phyloP scores from a whole-genome alignment of 23 tunicate genomes.

The Styela plicata region DNA sequence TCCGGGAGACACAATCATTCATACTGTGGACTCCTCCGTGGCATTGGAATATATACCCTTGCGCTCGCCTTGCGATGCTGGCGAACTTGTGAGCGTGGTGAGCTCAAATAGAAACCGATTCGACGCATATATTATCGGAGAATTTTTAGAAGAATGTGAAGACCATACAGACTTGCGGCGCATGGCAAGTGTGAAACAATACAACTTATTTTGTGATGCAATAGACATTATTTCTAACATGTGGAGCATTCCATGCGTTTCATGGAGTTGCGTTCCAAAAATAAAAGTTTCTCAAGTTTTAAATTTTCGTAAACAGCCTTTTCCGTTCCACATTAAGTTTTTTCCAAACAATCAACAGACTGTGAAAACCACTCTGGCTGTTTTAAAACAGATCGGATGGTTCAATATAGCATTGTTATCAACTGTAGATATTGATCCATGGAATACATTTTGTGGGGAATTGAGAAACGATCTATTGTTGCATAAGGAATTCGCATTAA shows the following conservation, averaged over 20 bases:
- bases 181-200: not conserved
- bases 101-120: not conserved
- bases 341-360: conserved; percentile 20
- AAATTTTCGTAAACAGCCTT: not conserved
- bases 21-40: not conserved
- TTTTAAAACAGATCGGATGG: conserved; percentile 42
- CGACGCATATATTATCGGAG: conserved; percentile 6
- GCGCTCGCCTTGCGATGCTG: conserved; percentile 5
- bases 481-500: conserved; percentile 14
- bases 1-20: not conserved
- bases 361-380: conserved; percentile 23
- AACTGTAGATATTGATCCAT: conserved; percentile 27
- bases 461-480: conserved; percentile 22
- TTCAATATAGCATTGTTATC: conserved; percentile 38
- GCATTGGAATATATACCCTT: not conserved
- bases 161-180: not conserved
- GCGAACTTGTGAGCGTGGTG: not conserved
- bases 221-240: conserved; percentile 13
- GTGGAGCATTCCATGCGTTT: conserved; percentile 24
- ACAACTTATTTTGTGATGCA: conserved; percentile 32
- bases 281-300: not conserved
- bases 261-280: conserved; percentile 37
- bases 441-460: conserved; percentile 34
- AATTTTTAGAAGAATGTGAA: not conserved
- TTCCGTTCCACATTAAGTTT: conserved; percentile 6